These are phyloP conservation scores for Orcinus orca DNA, from an alignment of 2,113 vertebrate species.

Conservation along the genomic window DNA sequence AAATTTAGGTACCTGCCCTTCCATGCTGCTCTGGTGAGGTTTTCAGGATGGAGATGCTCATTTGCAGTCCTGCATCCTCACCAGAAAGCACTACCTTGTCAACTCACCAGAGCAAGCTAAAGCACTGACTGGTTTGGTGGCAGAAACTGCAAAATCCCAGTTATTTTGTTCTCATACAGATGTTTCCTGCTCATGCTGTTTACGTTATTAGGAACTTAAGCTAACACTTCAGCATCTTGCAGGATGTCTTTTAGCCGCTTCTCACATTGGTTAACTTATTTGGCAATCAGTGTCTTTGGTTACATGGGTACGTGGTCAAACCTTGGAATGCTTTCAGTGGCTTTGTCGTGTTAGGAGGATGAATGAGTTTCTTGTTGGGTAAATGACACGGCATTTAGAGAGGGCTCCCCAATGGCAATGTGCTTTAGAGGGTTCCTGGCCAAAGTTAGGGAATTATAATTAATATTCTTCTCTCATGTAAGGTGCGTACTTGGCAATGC, in stretches of 20 bases:
- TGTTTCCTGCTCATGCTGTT: neutral
- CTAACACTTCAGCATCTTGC: neutral
- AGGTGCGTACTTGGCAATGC: neutral
- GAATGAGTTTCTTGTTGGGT: neutral
- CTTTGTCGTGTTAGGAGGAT: neutral
- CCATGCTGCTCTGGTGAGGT: neutral
- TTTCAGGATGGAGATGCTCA: neutral
- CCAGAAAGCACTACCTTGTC: neutral
- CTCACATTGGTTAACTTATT: neutral
- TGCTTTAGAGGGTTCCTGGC: neutral
- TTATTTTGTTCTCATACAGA: neutral
- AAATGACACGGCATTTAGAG: neutral
- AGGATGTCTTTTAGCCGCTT: neutral
- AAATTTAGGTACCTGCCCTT: conserved; percentile 63
- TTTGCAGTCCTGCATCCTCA: neutral
- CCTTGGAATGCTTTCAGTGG: neutral
- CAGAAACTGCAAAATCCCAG: neutral
- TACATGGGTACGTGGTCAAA: neutral
- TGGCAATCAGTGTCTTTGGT: neutral
- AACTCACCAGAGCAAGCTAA: neutral
- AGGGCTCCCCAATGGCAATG: neutral
- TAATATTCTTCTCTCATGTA: neutral
- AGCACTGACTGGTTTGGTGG: neutral
- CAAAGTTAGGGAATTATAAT: neutral
- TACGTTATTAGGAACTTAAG: neutral